These are phyloP conservation scores for Uloborus plumipes DNA, from an alignment of 2,888 invertebrate species.

Conservation along the genomic window DNA sequence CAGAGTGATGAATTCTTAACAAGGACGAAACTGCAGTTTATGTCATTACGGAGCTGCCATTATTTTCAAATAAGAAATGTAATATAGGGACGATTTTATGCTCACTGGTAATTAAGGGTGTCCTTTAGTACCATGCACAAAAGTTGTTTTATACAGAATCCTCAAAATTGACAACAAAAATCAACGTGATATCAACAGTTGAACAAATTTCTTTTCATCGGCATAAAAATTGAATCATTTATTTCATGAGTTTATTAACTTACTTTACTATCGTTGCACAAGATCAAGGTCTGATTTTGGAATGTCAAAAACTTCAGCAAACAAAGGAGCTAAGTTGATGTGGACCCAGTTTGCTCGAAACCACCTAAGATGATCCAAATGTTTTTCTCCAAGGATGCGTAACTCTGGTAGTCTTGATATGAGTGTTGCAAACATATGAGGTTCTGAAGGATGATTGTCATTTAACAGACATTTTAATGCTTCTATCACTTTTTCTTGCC, in stretches of 20 bases:
- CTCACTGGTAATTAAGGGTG: too few relatives aligned
- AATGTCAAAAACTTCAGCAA: constrained; percentile 97
- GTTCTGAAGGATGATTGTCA: constrained; percentile 77
- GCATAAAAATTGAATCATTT: neutral
- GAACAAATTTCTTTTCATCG: too few relatives aligned
- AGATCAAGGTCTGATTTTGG: constrained; percentile 73
- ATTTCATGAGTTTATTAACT: neutral
- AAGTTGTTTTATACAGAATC: too few relatives aligned
- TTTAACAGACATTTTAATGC: constrained; percentile 85
- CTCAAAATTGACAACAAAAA: too few relatives aligned
- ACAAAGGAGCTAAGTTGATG: constrained; percentile 86
- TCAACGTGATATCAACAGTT: too few relatives aligned
- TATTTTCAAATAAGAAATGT: too few relatives aligned
- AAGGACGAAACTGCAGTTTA: too few relatives aligned
- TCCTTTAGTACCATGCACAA: too few relatives aligned
- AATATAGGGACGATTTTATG: too few relatives aligned
- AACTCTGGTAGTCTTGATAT: constrained; percentile 81
- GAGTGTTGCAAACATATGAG: constrained; percentile 76
- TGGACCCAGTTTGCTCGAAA: constrained; percentile 84
- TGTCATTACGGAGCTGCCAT: too few relatives aligned
- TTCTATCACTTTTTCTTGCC: constrained; percentile 86
- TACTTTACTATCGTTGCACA: constrained; percentile 28
- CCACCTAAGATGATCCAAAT: constrained; percentile 89
- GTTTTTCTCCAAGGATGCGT: constrained; percentile 83
- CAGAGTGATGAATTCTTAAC: too few relatives aligned